Base-by-base conservation (phyloP, 1,140 invertebrate genomes). In the Drosophila kohkoa region DNA sequence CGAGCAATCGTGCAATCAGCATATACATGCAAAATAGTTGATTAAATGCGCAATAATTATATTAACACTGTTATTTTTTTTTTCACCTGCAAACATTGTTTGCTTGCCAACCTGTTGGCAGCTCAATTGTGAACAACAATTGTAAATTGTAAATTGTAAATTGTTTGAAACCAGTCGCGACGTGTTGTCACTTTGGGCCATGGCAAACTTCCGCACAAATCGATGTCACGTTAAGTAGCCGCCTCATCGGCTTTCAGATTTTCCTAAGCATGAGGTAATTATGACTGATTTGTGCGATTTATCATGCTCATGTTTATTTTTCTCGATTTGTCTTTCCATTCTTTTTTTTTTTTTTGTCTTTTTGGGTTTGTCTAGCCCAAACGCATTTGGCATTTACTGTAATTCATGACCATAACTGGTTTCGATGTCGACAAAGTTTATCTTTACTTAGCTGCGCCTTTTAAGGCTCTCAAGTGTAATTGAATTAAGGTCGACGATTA, bases 111-210 rank as follows among this genome's bases (percentile, higher is more conserved):
- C 75, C 55, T 87, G 82, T 79, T 87, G 78, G 38, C 75, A 13
- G 30, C 30, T 35, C 52, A 76, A 63, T 87, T 86, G 81, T 80
- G 72, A 77, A 83, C 80, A 74, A 70, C 62, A 76, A 63, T 87
- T 86, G 81, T 80, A 76, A 80, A 83, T 85, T 86, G 81, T 80
- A 76, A 80, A 83, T 85, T 69, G 63, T 65, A 57, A 86, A 82
- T 77, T 87, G 79, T 67, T 62, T 13, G 11, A 57, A 85, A 81
- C 73, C 60, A 85, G 81, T 78, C 58, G 20, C 52, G 57, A 67
- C 78, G 45, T 60, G 69, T 63, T 77, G 68, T 30, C 62, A 72
- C 51, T 16, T 67, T 30, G 54, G 4, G 6, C 25, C 6, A 13
- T 25, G 41, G 3, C 68, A n/a, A 20, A 60, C 65, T 70, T 75